These are phyloP conservation scores for Dicerorhinus sumatrensis DNA, from an alignment of 2,113 vertebrate species.

Conservation along the genomic window DNA sequence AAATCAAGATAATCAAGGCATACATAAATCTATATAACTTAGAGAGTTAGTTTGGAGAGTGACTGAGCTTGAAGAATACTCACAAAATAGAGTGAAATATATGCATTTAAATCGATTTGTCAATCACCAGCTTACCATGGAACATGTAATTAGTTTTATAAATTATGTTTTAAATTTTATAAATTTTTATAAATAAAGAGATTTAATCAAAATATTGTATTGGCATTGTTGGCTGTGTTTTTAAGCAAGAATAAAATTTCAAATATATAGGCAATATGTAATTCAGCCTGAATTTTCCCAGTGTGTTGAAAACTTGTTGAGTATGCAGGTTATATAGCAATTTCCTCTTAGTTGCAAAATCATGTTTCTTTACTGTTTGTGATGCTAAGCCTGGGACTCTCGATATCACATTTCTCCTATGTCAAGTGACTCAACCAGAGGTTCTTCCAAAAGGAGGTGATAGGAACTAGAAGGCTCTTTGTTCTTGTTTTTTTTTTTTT, in stretches of 20 bases:
- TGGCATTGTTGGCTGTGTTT: not conserved
- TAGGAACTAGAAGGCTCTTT: not conserved
- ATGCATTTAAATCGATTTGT: not conserved
- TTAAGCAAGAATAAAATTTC: not conserved
- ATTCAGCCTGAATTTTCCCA: not conserved
- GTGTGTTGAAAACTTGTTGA: not conserved
- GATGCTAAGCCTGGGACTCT: not conserved
- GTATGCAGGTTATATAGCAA: not conserved
- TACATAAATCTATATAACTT: not conserved
- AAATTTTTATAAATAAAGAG: not conserved
- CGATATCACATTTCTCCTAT: not conserved
- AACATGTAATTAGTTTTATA: not conserved
- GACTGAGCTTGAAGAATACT: not conserved
- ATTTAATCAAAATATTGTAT: not conserved
- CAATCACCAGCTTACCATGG: not conserved
- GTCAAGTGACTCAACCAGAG: not conserved
- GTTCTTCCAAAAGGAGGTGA: not conserved
- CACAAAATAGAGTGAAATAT: not conserved
- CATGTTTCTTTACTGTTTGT: not conserved
- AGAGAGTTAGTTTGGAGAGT: not conserved
- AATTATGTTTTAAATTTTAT: not conserved
- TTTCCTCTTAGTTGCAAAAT: not conserved
- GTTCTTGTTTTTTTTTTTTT: rapidly evolving
- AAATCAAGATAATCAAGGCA: not conserved
- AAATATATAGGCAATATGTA: not conserved